Percentiles rank a stretch among this genome's conserved stretches.
These are phyloP conservation scores for Tachina grossa DNA, from an alignment of 2,888 invertebrate genomes.

Conservation along the genomic window DNA sequence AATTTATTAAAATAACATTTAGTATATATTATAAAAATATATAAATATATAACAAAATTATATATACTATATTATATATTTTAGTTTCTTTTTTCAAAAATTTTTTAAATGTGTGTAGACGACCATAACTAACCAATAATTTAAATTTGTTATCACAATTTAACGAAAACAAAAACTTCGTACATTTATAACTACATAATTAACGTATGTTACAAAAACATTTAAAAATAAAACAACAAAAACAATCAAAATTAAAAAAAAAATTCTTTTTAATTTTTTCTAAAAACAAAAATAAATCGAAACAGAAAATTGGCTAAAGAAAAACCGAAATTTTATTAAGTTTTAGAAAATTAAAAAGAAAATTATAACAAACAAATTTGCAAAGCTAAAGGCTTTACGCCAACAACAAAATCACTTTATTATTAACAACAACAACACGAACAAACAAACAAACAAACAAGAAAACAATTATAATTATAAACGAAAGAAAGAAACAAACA, in stretches of 20 bases:
- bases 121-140: slow-evolving; percentile 36
- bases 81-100: slow-evolving; percentile 30
- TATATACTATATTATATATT: slow-evolving; percentile 15
- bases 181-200: not conserved
- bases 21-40: slow-evolving; percentile 36
- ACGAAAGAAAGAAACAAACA: not conserved
- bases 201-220: slow-evolving; percentile 3
- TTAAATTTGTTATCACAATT: slow-evolving; percentile 9
- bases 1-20: slow-evolving; percentile 62
- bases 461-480: slow-evolving; percentile 25
- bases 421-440: not conserved
- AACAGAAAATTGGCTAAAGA: slow-evolving; percentile 38
- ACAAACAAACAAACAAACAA: slow-evolving; percentile 30
- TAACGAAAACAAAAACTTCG: not conserved
- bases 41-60: slow-evolving; percentile 38
- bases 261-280: slow-evolving; percentile 17
- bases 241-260: slow-evolving; percentile 19
- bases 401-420: slow-evolving; percentile 52
- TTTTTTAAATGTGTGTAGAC: slow-evolving; percentile 50
- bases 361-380: slow-evolving; percentile 21
- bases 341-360: slow-evolving; percentile 17
- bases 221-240: not conserved
- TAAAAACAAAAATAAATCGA: slow-evolving; percentile 39
- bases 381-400: not conserved
- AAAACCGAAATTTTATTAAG: slow-evolving; percentile 3